Evolutionary conservation across 2,888 invertebrate species (phyloP).

Genomic region (Tillus elongatus): DNA sequence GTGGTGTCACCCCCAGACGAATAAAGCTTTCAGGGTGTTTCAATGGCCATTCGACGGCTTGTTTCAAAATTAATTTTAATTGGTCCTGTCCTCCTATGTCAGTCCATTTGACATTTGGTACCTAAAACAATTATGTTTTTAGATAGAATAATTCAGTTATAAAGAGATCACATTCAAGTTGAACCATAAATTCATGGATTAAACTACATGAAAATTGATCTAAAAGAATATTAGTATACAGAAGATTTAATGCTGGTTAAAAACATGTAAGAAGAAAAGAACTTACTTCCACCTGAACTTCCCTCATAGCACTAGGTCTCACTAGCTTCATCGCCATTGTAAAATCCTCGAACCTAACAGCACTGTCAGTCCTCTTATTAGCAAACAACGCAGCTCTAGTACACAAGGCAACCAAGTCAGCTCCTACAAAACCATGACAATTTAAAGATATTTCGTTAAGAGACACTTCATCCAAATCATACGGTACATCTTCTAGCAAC

Average conservation of each 20-base stretch:
- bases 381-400: constrained; percentile 62
- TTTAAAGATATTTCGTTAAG: constrained; percentile 56
- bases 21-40: constrained; percentile 74
- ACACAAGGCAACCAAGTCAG: constrained; percentile 72
- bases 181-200: too few species aligned
- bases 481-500: constrained; percentile 49
- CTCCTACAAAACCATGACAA: constrained; percentile 86
- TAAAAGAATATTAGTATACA: too few species aligned
- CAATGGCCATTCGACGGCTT: constrained; percentile 91
- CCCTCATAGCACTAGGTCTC: constrained; percentile 85
- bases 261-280: constrained; percentile 12
- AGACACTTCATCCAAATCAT: constrained; percentile 48
- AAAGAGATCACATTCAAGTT: too few species aligned
- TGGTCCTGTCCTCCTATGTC: constrained; percentile 90
- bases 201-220: too few species aligned
- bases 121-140: constrained; percentile 23
- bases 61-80: constrained; percentile 74
- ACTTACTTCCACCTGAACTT: constrained; percentile 69
- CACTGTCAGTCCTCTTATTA: constrained; percentile 38
- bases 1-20: constrained; percentile 74
- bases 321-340: constrained; percentile 57
- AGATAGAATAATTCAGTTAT: too few species aligned
- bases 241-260: neutral
- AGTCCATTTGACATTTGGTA: constrained; percentile 77
- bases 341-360: constrained; percentile 46